Evolutionary conservation across 1,140 invertebrate genomes (phyloP), one percentile per base, ranked within the genome.

Genomic region (Neodiprion fabricii): DNA sequence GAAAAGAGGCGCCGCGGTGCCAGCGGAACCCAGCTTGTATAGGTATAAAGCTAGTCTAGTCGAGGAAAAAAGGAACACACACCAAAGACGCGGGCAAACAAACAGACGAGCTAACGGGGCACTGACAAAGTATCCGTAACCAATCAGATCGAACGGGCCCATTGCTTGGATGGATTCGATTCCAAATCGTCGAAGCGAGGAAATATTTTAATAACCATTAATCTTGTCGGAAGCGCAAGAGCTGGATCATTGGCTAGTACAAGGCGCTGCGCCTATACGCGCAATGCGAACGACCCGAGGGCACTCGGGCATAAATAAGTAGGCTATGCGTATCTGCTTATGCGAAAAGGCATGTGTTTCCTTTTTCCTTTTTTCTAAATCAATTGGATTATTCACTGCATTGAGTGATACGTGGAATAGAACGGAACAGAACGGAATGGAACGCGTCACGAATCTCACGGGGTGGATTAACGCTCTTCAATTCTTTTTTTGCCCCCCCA

Each of bases 151-250:
- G 53, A 61, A 61, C 53, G 11, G n/a, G 53, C 53, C 11, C 28
- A 40, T 40, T 3, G 28, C 28, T 61, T 9, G 53, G 11, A 61
- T 61, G 11, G 53, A 61, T 61, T 61, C 53, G 53, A 61, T 61
- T 9, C 53, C 5, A 17, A 17, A 61, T 61, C 53, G 53, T 17
- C n/a, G 53, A 61, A 17, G 53, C 53, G 53, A 61, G n/a, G 11
- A 17, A 61, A 61, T 61, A 61, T 61, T 61, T 61, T 61, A 61
- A 61, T 61, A 61, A 61, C 53, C 53, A 61, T 61, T 61, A 61
- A 61, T 61, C 53, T 61, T 61, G 53, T 61, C 53, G 1, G 28
- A 61, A 61, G 53, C 4, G 53, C 53, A 17, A 12, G 53, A 61
- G n/a, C 28, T 40, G 28, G n/a, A 4, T 61, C n/a, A 61, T 17